Evolutionary conservation across 2,888 invertebrate genomes (phyloP), one percentile per base, ranked within the genome.

Genomic region (Willowsia nigromaculata): DNA sequence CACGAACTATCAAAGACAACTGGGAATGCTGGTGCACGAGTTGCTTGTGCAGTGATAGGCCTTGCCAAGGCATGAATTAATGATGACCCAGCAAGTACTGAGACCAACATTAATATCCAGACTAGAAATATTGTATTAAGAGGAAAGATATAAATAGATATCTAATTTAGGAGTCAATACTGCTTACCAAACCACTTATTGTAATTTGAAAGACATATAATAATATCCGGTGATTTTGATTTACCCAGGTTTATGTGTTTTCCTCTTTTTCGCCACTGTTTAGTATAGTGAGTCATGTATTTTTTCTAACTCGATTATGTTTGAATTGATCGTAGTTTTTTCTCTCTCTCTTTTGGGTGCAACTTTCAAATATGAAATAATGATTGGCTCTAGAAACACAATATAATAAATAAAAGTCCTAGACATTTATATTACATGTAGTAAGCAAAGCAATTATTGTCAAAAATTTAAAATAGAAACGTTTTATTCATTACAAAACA

Each of bases 1-100:
- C 97, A 98, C 93, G 98, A 98, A 93, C 95, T 98, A 91, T 98
- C 98, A 95, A 97, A 97, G 94, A 96, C 97, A 4, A 99, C 99
- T 15, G 99, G 99, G 86, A 98, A 99, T 94, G 98, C 99, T 82
- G 99, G 99, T 1, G 97, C 96, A 22, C 96, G 99, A 92, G 94
- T 97, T 91, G 97, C 97, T 56, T 98, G 98, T 93, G 98, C 98
- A 11, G 97, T 98, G 90, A 97, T 98, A 94, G 98, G 98, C 59
- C 94, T 97, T 88, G 94, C 95, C 53, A 95, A 95, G 92, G 91
- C 93, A 85, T 94, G 94, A 93, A 93, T 88, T 33, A 27, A 71
- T 53, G 18, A 71, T 53, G 18, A 18, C 7, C 15, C 43, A 25
- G 27, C 13, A 6, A 0, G 43, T 53, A 74, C 40, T 85, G 50